Evolutionary conservation across 2,797 vertebrate species (phyloP), one percentile per base, ranked within the genome.

Genomic region (Sebastes elongatus): DNA sequence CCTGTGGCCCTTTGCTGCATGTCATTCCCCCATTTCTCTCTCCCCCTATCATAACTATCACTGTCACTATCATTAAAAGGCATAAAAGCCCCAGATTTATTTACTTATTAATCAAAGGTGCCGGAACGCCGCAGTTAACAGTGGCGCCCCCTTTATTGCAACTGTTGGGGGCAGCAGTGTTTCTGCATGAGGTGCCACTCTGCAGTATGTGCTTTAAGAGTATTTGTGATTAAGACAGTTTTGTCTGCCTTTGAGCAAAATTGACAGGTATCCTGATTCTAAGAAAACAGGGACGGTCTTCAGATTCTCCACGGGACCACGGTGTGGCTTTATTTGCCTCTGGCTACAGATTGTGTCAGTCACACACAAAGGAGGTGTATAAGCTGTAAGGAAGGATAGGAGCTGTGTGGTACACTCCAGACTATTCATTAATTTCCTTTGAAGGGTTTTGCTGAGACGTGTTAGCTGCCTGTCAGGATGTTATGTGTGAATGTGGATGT

Each of bases 371-470:
- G 85, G 23, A 59, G 38, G 27, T n/a, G 60, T 72, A 25, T 61
- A 73, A 81, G 80, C 80, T 78, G 55, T 56, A 46, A 46, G 81
- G 79, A 71, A 59, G 73, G 81, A 67, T 20, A 66, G 78, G 33
- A 73, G 76, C 76, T 85, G 49, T 32, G 71, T 74, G 78, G 6
- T 70, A 49, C 18, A 30, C 83, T 86, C 52, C 66, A 82, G 62
- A 86, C 71, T 64, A 66, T 85, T 90, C 73, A 82, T 83, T 90
- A 71, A 76, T 81, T 86, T 89, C 67, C 63, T 88, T 78, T 81
- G 74, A 89, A 87, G 77, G 80, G n/a, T 85, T 86, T 90, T 81
- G 71, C 85, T 71, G 84, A 84, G 77, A 81, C n/a, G 22, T 82
- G 66, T 88, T 69, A 81, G 78, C 79, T 80, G 84, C 62, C 72